Base-by-base conservation (phyloP, 2,888 invertebrate species). In the Tachina lurida region DNA sequence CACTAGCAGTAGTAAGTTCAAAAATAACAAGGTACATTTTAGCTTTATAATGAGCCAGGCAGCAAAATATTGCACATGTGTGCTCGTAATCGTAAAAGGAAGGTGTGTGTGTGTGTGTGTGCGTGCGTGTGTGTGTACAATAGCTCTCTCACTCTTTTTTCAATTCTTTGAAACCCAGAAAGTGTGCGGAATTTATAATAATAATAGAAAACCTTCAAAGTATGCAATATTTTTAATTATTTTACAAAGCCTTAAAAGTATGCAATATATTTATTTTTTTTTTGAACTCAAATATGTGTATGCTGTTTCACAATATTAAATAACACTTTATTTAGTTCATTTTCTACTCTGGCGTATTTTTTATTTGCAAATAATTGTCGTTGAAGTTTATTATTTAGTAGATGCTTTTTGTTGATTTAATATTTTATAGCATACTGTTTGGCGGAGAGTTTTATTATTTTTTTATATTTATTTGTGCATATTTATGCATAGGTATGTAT, bases 141-240 rank as follows among this genome's bases (percentile, higher is more conserved):
- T 22, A 73, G 31, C 22, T 17, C 49, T n/a, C 45, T 10, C 15
- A 43, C 10, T 45, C 15, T 45, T 47, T 73, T 39, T 65, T 17
- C 60, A 47, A 67, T 58, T 17, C 17, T 31, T 17, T 74, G 43
- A 63, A 74, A 43, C 58, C 49, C 73, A 22, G 41, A 63, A 80
- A 74, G 13, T 62, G 17, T 67, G 10, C 47, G 39, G 12, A 8
- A 47, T 10, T n/a, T 47, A 17, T 49, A 45, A 13, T 49, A 63
- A 52, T 31, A 58, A 7, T 19, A 54, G 17, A 63, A 49, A 3
- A 1, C 60, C 56, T 60, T 19, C 22, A 71, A 76, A 84, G 73
- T 84, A 84, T 71, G 77, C 84, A 84, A 77, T 77, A 73, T 62
- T 81, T 77, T 81, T 84, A 54, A 80, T 80, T 76, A 80, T 80